These are phyloP conservation scores for Cylas formicarius DNA, from an alignment of 1,140 invertebrate genomes.

Conservation along the genomic window DNA sequence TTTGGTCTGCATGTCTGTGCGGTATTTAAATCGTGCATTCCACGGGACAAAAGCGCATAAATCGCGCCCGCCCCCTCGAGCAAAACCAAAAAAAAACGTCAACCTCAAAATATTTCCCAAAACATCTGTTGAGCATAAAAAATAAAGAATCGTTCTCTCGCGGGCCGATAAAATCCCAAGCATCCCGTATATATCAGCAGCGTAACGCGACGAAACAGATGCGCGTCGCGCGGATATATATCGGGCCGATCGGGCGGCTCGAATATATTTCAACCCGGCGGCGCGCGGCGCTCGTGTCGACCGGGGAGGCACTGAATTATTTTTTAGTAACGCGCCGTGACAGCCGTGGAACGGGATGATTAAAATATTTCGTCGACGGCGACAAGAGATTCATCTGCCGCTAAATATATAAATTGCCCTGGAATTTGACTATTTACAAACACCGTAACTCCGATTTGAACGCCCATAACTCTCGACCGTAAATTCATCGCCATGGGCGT, in stretches of 20 bases:
- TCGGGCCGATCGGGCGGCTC: constrained; percentile 11
- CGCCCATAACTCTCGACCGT: too few species aligned
- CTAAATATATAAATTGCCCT: constrained; percentile 41
- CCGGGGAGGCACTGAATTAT: constrained; percentile 29
- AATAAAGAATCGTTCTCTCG: constrained; percentile 23
- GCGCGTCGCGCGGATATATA: constrained; percentile 21
- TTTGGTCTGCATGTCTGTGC: too few species aligned
- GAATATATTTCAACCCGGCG: constrained; percentile 10
- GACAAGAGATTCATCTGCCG: constrained; percentile 39
- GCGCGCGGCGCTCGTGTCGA: constrained; percentile 20
- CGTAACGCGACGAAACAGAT: constrained; percentile 21
- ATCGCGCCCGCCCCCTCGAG: constrained; percentile 6
- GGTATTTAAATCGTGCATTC: too few species aligned
- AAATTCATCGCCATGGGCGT: too few species aligned
- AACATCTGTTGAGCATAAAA: constrained; percentile 25
- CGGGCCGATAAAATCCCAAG: constrained; percentile 21
- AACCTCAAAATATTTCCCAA: constrained; percentile 24
- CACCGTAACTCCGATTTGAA: constrained; percentile 35
- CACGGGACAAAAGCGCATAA: constrained; percentile 5
- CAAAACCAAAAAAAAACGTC: too few species aligned
- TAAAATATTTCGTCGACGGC: constrained; percentile 33
- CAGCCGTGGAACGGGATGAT: constrained; percentile 30
- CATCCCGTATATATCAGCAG: constrained; percentile 22
- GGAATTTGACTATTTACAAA: constrained; percentile 41
- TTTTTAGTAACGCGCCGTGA: constrained; percentile 30